A percentile compares a stretch with the other conserved stretches of the same genome.
phyloP scores from a whole-genome alignment of 2,888 invertebrate species.

The Conops quadrifasciatus region DNA sequence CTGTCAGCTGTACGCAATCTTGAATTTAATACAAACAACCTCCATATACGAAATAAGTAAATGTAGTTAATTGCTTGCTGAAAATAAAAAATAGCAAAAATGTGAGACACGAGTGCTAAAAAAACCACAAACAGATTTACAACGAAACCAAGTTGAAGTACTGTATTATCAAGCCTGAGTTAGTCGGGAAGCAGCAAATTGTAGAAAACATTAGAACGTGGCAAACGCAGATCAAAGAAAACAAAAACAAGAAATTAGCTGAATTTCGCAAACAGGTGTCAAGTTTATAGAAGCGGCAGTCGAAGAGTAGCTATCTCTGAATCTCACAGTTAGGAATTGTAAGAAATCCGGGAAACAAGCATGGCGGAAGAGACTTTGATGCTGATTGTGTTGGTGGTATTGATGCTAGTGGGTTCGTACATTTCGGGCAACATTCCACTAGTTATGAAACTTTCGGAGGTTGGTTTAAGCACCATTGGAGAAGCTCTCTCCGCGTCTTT shows the following conservation, averaged over 20 bases:
- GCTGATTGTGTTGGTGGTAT: slow-evolving; percentile 81
- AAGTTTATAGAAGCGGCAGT: background rate
- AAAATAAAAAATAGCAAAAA: background rate
- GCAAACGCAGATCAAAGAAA: slow-evolving; percentile 16
- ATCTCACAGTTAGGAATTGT: slow-evolving; percentile 9
- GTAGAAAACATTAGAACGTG: slow-evolving; percentile 28
- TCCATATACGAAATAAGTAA: too few species aligned
- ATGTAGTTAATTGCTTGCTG: too few species aligned
- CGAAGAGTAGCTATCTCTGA: background rate
- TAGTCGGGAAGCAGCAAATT: background rate
- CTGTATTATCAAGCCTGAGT: background rate
- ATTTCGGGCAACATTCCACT: slow-evolving; percentile 94
- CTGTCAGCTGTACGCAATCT: background rate
- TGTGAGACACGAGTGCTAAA: background rate
- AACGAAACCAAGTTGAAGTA: slow-evolving; percentile 1
- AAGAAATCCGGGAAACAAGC: background rate
- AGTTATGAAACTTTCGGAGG: slow-evolving; percentile 94
- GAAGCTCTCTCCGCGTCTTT: background rate
- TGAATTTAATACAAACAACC: background rate
- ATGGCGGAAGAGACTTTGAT: slow-evolving; percentile 79
- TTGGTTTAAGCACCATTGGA: slow-evolving; percentile 64
- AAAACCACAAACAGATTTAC: background rate
- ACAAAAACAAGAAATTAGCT: background rate
- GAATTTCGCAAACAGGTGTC: slow-evolving; percentile 29
- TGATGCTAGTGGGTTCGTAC: slow-evolving; percentile 97